Evolutionary conservation across 1,140 invertebrate genomes (phyloP).

Genomic region (Galleria mellonella): DNA sequence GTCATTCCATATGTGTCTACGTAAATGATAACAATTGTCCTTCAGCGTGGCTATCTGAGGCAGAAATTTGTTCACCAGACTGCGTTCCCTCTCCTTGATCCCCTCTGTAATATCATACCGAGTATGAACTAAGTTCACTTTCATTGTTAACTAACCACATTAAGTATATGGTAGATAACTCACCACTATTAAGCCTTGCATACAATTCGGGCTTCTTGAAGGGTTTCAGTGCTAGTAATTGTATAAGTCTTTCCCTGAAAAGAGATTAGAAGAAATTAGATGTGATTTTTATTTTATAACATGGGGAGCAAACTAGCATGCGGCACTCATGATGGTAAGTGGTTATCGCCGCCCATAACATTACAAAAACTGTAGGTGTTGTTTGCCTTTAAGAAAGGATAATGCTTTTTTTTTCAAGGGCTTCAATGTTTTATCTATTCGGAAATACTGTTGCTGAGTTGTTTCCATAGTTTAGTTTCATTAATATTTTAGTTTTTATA

Average conservation of each 20-base stretch:
- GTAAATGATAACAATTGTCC: conserved; percentile 92
- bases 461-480: too few species aligned
- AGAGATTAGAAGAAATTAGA: conserved; percentile 6
- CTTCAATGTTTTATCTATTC: too few species aligned
- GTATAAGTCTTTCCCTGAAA: conserved; percentile 91
- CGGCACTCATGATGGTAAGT: too few species aligned
- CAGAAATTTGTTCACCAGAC: conserved; percentile 82
- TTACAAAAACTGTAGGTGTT: too few species aligned
- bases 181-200: conserved; percentile 86
- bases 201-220: conserved; percentile 95
- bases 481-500: too few species aligned
- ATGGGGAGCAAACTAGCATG: too few species aligned
- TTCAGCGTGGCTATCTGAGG: conserved; percentile 86
- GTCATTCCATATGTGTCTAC: conserved; percentile 91
- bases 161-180: conserved; percentile 29
- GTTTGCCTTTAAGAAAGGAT: too few species aligned
- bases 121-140: conserved; percentile 18
- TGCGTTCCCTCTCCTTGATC: conserved; percentile 87
- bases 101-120: conserved; percentile 82
- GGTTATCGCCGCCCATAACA: too few species aligned
- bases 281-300: too few species aligned
- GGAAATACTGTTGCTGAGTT: too few species aligned
- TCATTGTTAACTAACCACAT: conserved; percentile 6
- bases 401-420: too few species aligned
- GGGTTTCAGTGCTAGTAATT: conserved; percentile 91